phyloP scores from a whole-genome alignment of 2,113 vertebrate species.

The Erinaceus europaeus region DNA sequence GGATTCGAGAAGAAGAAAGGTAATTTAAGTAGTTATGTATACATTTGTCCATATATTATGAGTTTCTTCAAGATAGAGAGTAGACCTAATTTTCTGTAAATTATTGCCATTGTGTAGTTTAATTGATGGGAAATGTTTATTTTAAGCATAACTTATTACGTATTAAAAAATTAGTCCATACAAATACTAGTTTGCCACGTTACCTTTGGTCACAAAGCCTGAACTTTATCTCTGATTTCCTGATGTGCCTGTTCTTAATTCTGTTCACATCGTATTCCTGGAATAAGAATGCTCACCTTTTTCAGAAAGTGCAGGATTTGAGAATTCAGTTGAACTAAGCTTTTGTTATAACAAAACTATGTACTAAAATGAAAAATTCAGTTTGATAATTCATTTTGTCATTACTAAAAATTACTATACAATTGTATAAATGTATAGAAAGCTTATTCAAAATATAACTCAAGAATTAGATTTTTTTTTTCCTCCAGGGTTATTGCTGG shows the following conservation, averaged over 20 bases:
- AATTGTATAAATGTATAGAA: constrained; percentile 31
- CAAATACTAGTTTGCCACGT: background rate
- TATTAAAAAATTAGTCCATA: constrained; percentile 12
- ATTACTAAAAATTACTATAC: constrained; percentile 3
- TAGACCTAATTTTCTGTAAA: background rate
- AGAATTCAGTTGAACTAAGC: background rate
- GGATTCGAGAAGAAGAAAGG: constrained; percentile 92
- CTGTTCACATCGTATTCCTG: constrained; percentile 5
- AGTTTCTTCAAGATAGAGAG: background rate
- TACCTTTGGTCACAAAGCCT: constrained; percentile 21
- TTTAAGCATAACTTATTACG: constrained; percentile 30
- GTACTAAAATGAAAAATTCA: background rate
- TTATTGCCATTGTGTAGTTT: background rate
- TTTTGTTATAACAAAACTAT: constrained; percentile 11
- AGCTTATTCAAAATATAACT: too few relatives aligned
- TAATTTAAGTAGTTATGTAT: constrained; percentile 72
- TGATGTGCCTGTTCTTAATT: background rate
- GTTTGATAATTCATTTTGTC: constrained; percentile 8
- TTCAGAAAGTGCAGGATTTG: constrained; percentile 4
- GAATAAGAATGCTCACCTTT: constrained; percentile 8
- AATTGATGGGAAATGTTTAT: background rate
- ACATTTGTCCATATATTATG: background rate
- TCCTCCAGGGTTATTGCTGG: too few relatives aligned
- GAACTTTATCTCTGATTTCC: background rate
- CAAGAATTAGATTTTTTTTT: too few relatives aligned